Evolutionary conservation across 1,140 invertebrate species (phyloP).

Genomic region (Drosophila punjabiensis): DNA sequence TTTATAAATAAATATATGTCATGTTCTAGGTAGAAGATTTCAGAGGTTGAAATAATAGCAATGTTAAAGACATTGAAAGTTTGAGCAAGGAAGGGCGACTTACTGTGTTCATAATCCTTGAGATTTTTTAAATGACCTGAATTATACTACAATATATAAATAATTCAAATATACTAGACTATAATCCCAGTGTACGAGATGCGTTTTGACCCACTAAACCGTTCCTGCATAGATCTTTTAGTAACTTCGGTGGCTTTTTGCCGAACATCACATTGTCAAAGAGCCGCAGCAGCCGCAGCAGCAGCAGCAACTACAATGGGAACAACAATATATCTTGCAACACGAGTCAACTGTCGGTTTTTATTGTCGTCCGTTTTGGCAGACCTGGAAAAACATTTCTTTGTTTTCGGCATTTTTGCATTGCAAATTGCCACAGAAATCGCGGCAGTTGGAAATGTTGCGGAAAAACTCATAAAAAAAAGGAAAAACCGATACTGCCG

Average conservation of each 20-base stretch:
- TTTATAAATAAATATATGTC: neutral
- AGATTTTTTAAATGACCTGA: neutral
- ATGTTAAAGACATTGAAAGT: neutral
- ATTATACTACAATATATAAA: neutral
- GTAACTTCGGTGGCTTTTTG: conserved; percentile 28
- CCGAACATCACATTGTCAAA: conserved; percentile 31
- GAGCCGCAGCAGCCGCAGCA: conserved; percentile 21
- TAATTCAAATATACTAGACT: neutral
- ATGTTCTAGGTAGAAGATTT: fast-evolving
- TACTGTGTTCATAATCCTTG: neutral
- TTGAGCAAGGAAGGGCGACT: neutral
- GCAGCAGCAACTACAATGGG: conserved; percentile 43
- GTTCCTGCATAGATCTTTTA: conserved; percentile 21
- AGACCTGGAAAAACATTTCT: conserved; percentile 71
- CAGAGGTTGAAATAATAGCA: neutral
- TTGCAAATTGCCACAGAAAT: conserved; percentile 82
- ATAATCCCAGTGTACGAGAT: conserved; percentile 15
- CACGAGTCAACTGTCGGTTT: conserved; percentile 83
- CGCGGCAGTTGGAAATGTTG: conserved; percentile 78
- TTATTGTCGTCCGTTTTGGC: conserved; percentile 76
- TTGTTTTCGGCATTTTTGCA: conserved; percentile 82
- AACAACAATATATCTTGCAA: conserved; percentile 81
- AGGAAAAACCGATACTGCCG: conserved; percentile 40
- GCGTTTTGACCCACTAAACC: conserved; percentile 71
- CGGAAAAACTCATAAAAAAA: conserved; percentile 81